Evolutionary conservation across 2,113 vertebrate genomes (phyloP), one percentile per base, ranked within the genome.

Genomic region (Nanorana parkeri): DNA sequence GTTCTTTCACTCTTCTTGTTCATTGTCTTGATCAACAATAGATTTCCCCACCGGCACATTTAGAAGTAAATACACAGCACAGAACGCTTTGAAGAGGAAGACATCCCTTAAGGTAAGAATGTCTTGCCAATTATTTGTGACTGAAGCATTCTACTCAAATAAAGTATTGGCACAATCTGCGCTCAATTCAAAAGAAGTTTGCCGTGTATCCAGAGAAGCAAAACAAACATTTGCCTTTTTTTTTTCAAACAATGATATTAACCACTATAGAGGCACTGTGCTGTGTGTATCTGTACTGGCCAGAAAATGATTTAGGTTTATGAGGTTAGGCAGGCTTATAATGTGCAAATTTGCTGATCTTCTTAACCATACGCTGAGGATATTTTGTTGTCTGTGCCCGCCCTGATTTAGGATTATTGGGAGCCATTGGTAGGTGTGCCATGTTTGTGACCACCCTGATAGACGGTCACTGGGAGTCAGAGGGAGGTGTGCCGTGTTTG

Each of bases 21-120:
- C 78, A 81, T 72, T 81, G 67, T 81, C 78, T 81, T 63, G 67
- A 81, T 81, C 68, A 81, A 81, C 68, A 81, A 72, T 81, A 61
- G 32, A 81, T 81, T 64, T 71, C 72, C 68, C 68, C 68, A 72
- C 72, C 51, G 68, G 78, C 78, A 41, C 68, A 72, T 56, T 52
- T 72, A 72, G 68, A 73, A 71, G 78, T 68, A 81, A 81, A 61
- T 68, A 72, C 41, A 63, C 23, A 81, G 54, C 23, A 41, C 78
- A 11, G 26, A n/a, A 41, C 32, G 20, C 78, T 81, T 81, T 81
- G 78, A 72, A 72, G 68, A 72, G 32, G 28, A 72, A 72, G 64
- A 68, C 68, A 60, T 64, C 78, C 78, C 78, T 81, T 51, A 72
- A 81, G 78, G 78, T 81, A 72, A 41, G 58, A 79, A 81, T 36